Evolutionary conservation across 2,797 vertebrate genomes (phyloP), one percentile per base, ranked within the genome.

Genomic region (Gallirallus australis): DNA sequence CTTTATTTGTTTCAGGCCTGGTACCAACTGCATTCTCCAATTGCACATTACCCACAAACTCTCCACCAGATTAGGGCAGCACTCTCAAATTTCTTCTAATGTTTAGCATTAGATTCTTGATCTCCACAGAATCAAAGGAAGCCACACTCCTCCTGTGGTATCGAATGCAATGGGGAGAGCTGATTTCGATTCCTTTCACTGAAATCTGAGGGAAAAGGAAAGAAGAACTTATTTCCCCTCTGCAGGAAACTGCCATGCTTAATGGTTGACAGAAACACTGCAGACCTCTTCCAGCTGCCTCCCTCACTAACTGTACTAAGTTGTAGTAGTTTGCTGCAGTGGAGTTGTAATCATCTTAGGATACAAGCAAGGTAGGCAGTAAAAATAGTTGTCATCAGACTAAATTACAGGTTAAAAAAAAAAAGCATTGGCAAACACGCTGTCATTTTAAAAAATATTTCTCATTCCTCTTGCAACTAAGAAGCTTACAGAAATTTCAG

Each of bases 171-270:
- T 0, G 79, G n/a, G 37, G 52, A 89, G 63, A 76, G 37, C 25
- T 53, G 31, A 71, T 78, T 93, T 95, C 7, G 4, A 82, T 87
- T 82, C 47, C 68, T 73, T 91, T 39, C 47, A 35, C 85, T 75
- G 77, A 72, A 79, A 71, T 83, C 85, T 63, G 37, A 81, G 54
- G 52, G 78, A 90, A 47, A 47, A 82, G 47, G 68, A 75, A 95
- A 93, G 69, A 17, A 93, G 61, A 81, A 78, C 77, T 86, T 81
- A 37, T 86, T 63, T 75, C 84, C 52, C 23, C 80, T 86, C 88
- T 84, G 92, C 80, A 84, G 94, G 73, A 86, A 95, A 20, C 59
- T 86, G 59, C 60, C 2, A 28, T 11, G 18, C 59, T 80, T 70
- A 90, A 70, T 24, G 66, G 54, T 14, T 89, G 80, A 63, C 63